Evolutionary conservation across 2,888 invertebrate genomes (phyloP).

Genomic region (Caenorhabditis sp.): DNA sequence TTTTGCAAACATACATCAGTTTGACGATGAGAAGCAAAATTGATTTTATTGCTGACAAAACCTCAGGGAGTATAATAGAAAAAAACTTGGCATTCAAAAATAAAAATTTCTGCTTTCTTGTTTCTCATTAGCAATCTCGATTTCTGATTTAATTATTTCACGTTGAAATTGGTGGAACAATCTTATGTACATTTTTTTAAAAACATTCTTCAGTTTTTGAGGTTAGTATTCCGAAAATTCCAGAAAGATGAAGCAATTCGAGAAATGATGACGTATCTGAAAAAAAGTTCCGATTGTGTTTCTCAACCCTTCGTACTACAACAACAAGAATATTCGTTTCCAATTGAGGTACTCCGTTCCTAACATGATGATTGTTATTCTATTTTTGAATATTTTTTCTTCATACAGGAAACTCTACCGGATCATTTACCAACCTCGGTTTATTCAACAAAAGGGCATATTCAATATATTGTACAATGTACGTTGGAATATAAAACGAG

Average conservation of each 20-base stretch:
- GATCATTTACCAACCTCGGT: slow-evolving; percentile 39
- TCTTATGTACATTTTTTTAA: no score
- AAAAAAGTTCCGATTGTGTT: slow-evolving; percentile 25
- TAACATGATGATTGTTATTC: neutral
- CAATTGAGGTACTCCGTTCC: slow-evolving; percentile 18
- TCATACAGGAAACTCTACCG: slow-evolving; percentile 34
- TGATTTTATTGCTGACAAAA: no score
- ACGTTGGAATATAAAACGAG: slow-evolving; percentile 36
- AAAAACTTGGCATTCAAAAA: no score
- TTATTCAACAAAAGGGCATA: slow-evolving; percentile 34
- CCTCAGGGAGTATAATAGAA: no score
- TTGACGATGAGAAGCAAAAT: no score
- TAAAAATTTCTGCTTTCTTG: no score
- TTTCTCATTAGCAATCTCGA: no score
- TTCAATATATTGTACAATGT: slow-evolving; percentile 35
- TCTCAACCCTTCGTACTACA: slow-evolving; percentile 19
- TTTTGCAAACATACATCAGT: no score
- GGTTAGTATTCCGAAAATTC: neutral
- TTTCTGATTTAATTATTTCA: no score
- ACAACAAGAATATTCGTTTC: slow-evolving; percentile 24
- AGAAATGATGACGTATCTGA: slow-evolving; percentile 40
- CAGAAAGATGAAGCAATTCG: slow-evolving; percentile 34
- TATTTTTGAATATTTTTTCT: neutral
- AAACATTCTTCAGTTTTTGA: no score
- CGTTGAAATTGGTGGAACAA: no score